Evolutionary conservation across 2,113 vertebrate genomes (phyloP), one percentile per base, ranked within the genome.

Genomic region (Peromyscus leucopus): DNA sequence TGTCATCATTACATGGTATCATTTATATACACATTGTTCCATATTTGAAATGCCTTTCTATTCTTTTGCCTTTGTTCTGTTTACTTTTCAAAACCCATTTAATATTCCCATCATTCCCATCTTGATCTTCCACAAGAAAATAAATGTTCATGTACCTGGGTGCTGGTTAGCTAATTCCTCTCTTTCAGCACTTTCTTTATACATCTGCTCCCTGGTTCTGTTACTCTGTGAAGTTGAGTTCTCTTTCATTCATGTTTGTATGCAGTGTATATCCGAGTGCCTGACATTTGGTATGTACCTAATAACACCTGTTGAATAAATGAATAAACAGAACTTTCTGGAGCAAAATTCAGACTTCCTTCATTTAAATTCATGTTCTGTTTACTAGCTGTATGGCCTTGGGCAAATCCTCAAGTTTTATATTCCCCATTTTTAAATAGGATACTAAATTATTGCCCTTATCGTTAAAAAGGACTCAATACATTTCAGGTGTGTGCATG

Each of bases 381-480:
- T 48, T 92, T 94, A 59, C 36, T 78, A 94, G 42, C 42, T 94
- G 0, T 89, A 55, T 90, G 55, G 2, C 48, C 16, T 79, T 90
- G 61, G 51, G 22, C 0, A 85, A 89, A 86, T 89, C 22, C 26
- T 65, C n/a, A 82, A 82, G 80, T 33, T 89, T 24, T 89, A 24
- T 89, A 9, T 93, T 85, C 3, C 16, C 92, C 33, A 93, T 93
- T 90, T 92, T 89, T 75, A 95, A 90, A 71, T 65, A 76, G 42
- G 26, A 63, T 94, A 82, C n/a, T 48, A 93, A 69, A 19, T 59
- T 86, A 79, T 22, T 21, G 83, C 9, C 1, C 15, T 76, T 80
- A 57, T 80, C 16, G 11, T 89, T 97, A n/a, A 59, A 59, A 48
- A 89, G 21, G 21, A 91, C 75, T 93, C 51, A 94, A 72, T 93